Evolutionary conservation across 2,797 vertebrate species (phyloP), one percentile per base, ranked within the genome.

Genomic region (Knipowitschia caucasica): DNA sequence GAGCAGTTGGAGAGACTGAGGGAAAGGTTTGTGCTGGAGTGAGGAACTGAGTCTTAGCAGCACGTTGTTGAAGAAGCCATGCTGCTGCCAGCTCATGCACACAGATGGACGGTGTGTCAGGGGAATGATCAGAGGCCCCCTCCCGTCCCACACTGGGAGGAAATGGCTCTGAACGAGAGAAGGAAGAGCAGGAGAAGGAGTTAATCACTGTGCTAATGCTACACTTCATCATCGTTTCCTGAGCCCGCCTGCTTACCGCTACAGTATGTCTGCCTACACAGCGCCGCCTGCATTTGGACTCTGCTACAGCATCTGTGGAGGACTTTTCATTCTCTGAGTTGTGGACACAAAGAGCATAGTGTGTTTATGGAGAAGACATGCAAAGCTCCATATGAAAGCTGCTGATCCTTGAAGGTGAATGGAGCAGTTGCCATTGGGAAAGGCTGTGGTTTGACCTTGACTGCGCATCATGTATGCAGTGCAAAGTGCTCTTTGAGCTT

Each of bases 151-250:
- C 76, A 69, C 76, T 66, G 78, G 82, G 83, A 90, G 89, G 88
- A 92, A 90, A 89, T 91, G 88, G 87, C 83, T 89, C 83, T 83
- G 86, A 90, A 90, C 82, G 84, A 87, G 74, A 78, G 82, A 77
- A 87, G 83, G 88, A 89, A 90, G 85, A 86, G 86, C 79, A 71
- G 80, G 78, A 84, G 80, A 86, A 88, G 86, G 82, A 90, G 89
- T 90, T 91, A 92, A 91, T 92, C 89, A 89, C 87, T 71, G 67
- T 64, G 56, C 86, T 91, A 91, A 90, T 89, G 89, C 84, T 77
- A 81, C 80, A 89, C 86, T 92, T 91, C 88, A 91, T 92, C 90
- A 91, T 89, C 80, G 84, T 90, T 90, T 90, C 83, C 81, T 76
- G 70, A 84, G 78, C 75, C 76, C 59, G 84, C 76, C 81, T 78